These are phyloP conservation scores for Mastomys natalensis DNA, from an alignment of 2,113 vertebrate genomes.

Conservation along the genomic window DNA sequence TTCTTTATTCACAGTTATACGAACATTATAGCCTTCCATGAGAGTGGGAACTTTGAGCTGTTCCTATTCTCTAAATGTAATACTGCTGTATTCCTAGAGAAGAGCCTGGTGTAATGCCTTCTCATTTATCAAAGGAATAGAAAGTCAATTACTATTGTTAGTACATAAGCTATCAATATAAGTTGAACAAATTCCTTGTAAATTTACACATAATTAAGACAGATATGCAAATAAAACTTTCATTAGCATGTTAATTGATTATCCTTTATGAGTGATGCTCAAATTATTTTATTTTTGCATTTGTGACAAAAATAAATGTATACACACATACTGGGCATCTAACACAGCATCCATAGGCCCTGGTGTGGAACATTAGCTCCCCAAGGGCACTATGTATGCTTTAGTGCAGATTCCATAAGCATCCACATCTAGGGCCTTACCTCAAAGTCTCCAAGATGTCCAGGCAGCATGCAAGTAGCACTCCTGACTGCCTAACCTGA, in stretches of 20 bases:
- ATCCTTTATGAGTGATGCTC: background rate
- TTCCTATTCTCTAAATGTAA: background rate
- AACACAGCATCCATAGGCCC: background rate
- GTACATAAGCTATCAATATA: background rate
- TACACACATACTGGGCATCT: background rate
- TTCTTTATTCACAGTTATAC: background rate
- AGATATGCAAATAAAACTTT: background rate
- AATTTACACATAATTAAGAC: conserved; percentile 22
- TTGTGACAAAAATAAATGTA: background rate
- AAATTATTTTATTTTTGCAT: background rate
- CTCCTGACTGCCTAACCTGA: background rate
- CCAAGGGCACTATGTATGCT: too few relatives aligned
- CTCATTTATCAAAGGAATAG: conserved; percentile 23
- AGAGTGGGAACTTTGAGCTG: background rate
- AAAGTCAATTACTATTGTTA: conserved; percentile 1
- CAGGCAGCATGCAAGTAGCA: too few relatives aligned
- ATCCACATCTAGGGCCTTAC: background rate
- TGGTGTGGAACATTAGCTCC: background rate
- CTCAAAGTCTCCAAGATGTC: fast-evolving
- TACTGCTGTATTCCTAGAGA: background rate
- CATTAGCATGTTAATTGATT: background rate
- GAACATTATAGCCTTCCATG: background rate
- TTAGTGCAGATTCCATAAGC: background rate
- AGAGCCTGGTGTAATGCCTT: background rate
- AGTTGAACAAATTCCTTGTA: background rate